Base-by-base conservation (phyloP, 64 coral and sea anemone species). In the Trachythela sp. region DNA sequence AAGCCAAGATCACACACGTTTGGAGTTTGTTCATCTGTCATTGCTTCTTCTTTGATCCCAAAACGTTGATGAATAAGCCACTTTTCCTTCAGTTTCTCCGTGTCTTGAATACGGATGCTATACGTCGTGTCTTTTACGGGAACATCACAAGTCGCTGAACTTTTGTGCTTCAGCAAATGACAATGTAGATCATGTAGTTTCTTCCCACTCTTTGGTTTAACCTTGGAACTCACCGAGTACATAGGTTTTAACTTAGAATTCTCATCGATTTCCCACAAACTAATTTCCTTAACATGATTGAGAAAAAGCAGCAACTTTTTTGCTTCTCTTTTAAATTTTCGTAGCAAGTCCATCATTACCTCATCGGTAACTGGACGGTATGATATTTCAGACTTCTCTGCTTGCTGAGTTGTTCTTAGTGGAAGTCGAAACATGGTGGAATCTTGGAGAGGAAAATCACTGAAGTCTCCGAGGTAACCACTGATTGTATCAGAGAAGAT, bases 361-460 rank as follows among this genome's bases (percentile, higher is more conserved):
- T 86, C 89, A 7, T 84, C 45, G 13, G 60, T 89, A 70, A 95
- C 86, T 20, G 40, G 15, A 70, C 38, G 60, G 2, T 54, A 87
- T 6, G 96, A 95, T 17, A 99, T 93, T 31, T 99, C 86, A 9
- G 96, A 99, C 35, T 29, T 31, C 40, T 87, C 41, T 22, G 96
- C 89, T 51, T 77, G 87, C 39, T 34, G 29, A 42, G 59, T 70
- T 11, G 39, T 93, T 90, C 96, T 59, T 39, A 99, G 2, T 34
- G 96, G 96, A 60, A 99, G 88, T 27, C 96, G 91, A 54, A 99
- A 93, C 96, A 99, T 95, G 29, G 96, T 99, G 33, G 91, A 85
- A 20, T 70, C 85, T 92, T 99, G 68, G 2, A 95, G 87, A 10
- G 42, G 42, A 39, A 99, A 99, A 52, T 26, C 13, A 64, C 77